Base-by-base conservation (phyloP, 2,113 vertebrate species). In the Phasianus colchicus region DNA sequence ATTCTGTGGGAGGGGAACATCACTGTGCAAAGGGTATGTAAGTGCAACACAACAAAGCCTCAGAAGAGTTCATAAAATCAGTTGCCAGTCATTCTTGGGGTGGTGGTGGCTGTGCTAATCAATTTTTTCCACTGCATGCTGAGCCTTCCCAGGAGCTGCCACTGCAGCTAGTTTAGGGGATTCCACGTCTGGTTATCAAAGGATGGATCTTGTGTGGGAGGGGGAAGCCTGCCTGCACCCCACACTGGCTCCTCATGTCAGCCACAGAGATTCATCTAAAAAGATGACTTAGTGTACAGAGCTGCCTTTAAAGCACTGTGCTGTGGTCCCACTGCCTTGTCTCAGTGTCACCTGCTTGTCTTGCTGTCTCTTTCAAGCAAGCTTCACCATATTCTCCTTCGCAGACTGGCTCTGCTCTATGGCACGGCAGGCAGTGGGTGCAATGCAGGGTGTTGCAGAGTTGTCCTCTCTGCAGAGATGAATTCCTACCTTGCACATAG, bases 151-250 rank as follows among this genome's bases (percentile, higher is more conserved):
- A 42, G 72, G 73, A 92, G 54, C 83, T 90, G 89, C 63, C 61
- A 60, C 65, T 1, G 61, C 72, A 6, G 20, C 83, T 66, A 65
- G 81, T 82, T 94, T 87, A 87, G 96, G 96, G 94, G 91, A 96
- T 96, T 96, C 96, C 63, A 0, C 15, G 2, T 66, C 81, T 94
- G 71, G 8, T 90, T 96, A 96, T 90, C 90, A 74, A 93, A 81
- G 88, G 43, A 60, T 90, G 27, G 58, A 73, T 94, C 83, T 87
- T 40, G 86, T 95, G 95, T 96, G 38, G 95, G 96, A 93, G 96
- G 95, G 94, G 94, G n/a, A 96, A 94, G 92, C 94, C 95, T 92
- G 81, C 74, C 77, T 93, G 91, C 40, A 48, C 87, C 81, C 55
- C 36, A 43, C 38, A 9, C 80, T 54, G 63, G n/a, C 58, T 96